Percentiles rank a stretch among this genome's conserved stretches.
These are phyloP conservation scores for Probosciger aterrimus DNA, from an alignment of 2,113 vertebrate genomes.

Conservation along the genomic window DNA sequence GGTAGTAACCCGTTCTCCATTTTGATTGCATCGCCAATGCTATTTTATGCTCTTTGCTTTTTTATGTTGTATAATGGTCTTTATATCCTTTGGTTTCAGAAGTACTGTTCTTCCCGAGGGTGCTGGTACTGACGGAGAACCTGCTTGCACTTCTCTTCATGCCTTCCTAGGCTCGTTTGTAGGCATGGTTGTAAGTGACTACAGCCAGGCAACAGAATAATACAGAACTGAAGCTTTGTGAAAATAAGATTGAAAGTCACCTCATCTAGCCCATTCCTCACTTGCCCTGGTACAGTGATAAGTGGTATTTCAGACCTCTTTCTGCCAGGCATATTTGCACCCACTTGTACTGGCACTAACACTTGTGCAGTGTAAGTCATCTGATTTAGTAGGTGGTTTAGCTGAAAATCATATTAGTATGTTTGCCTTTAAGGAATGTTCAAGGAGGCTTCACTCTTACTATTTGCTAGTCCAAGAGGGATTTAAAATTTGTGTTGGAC, in stretches of 20 bases:
- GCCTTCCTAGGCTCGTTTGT: not conserved
- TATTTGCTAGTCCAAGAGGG: not conserved
- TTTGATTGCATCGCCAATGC: not conserved
- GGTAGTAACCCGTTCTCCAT: not conserved
- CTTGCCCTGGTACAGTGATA: not conserved
- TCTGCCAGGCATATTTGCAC: not conserved
- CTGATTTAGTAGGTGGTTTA: not conserved
- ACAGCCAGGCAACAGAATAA: not conserved
- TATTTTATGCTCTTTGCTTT: not conserved
- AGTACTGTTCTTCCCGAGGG: not conserved
- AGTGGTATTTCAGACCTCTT: not conserved
- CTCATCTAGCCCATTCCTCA: not conserved
- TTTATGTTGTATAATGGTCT: not conserved
- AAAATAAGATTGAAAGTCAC: not conserved
- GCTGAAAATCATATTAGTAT: not conserved
- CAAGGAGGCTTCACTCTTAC: not conserved
- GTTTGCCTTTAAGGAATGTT: not conserved
- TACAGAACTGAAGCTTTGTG: not conserved
- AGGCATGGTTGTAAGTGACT: not conserved
- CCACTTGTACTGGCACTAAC: not conserved
- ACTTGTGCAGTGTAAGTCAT: not conserved
- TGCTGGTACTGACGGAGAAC: not conserved
- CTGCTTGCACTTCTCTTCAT: not conserved
- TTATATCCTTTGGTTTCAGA: not conserved
- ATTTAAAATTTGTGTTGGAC: not conserved